Conservation (phyloP, 1,140 invertebrate genomes). For the Mycetomoellerius zeteki region DNA sequence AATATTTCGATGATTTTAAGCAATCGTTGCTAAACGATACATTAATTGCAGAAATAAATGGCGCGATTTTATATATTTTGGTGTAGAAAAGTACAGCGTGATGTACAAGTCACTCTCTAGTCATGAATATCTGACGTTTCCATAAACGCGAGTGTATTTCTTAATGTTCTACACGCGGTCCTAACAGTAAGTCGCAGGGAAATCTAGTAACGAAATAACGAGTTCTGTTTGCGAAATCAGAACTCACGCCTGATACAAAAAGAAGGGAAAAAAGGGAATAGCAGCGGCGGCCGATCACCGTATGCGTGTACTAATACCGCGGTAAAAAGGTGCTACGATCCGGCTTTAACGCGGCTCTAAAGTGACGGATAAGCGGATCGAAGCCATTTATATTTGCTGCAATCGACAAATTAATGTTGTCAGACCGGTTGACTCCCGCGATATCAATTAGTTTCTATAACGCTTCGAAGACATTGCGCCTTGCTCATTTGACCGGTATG, state of each 20-base stretch:
- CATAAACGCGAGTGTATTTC: conserved; percentile 36
- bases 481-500: not conserved
- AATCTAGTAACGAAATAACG: conserved; percentile 68
- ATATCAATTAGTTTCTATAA: conserved; percentile 42
- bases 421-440: conserved; percentile 40
- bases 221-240: conserved; percentile 66
- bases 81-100: not conserved
- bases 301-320: conserved; percentile 36
- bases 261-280: conserved; percentile 35
- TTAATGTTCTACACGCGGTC: conserved; percentile 38
- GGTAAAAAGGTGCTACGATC: conserved; percentile 35
- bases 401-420: conserved; percentile 65
- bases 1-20: not conserved
- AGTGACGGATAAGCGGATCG: conserved; percentile 58
- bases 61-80: not conserved
- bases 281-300: not conserved
- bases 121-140: conserved; percentile 27
- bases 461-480: conserved; percentile 43
- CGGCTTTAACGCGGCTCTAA: conserved; percentile 31
- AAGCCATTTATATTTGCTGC: conserved; percentile 40
- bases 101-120: conserved; percentile 4
- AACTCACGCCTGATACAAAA: conserved; percentile 40
- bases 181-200: conserved; percentile 53
- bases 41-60: not conserved
- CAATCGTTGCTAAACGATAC: not conserved